Percentiles rank a stretch among this genome's conserved stretches.
Evolutionary conservation across 2,113 vertebrate species (phyloP).

Genomic region (Thymallus thymallus): DNA sequence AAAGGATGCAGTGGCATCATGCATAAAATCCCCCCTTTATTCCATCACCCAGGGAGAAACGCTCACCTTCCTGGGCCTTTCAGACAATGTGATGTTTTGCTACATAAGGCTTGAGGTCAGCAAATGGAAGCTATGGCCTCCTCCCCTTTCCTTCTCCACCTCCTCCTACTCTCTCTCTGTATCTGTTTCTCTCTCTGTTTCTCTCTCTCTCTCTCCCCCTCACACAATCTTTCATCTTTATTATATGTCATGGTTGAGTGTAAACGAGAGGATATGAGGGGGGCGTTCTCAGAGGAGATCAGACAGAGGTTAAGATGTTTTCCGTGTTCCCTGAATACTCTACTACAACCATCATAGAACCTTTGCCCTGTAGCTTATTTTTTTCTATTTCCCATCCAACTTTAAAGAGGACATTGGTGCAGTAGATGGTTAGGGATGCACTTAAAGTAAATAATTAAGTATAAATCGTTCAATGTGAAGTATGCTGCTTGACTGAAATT

Average conservation of each 20-base stretch:
- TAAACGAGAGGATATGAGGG: not conserved
- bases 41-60: no score
- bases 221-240: not conserved
- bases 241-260: not conserved
- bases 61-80: constrained; percentile 11
- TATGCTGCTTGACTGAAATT: not conserved
- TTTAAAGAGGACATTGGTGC: not conserved
- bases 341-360: not conserved
- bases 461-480: not conserved
- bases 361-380: not conserved
- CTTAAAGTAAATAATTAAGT: not conserved
- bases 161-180: not conserved
- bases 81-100: constrained; percentile 20
- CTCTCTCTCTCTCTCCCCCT: not conserved
- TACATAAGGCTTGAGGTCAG: constrained; percentile 16
- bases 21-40: constrained; percentile 30
- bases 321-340: not conserved
- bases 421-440: not conserved
- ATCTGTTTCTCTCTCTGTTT: not conserved
- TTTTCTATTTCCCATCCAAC: not conserved
- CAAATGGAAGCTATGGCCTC: not conserved
- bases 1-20: constrained; percentile 40
- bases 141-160: not conserved
- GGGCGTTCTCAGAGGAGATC: not conserved
- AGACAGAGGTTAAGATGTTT: not conserved